These are phyloP conservation scores for Halcyon leucocephala DNA, from an alignment of 2,797 vertebrate species.

Conservation along the genomic window DNA sequence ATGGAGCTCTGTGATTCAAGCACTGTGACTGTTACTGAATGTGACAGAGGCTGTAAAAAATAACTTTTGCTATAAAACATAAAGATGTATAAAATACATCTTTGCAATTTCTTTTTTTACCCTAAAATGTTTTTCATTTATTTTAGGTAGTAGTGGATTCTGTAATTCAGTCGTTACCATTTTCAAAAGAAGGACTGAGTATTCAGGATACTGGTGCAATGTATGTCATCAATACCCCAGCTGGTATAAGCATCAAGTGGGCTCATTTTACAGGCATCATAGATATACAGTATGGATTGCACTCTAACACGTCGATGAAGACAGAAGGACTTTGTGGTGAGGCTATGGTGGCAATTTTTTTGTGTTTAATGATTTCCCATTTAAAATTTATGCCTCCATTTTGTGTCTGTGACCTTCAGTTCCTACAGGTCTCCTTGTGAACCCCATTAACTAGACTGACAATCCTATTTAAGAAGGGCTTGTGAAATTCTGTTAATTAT, in stretches of 20 bases:
- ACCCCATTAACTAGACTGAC: not conserved
- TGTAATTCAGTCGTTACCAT: slow-evolving; percentile 86
- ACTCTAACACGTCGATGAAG: slow-evolving; percentile 81
- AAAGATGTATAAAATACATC: not conserved
- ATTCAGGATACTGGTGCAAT: slow-evolving; percentile 96
- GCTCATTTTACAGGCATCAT: slow-evolving; percentile 96
- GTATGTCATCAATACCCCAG: slow-evolving; percentile 92
- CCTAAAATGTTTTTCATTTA: slow-evolving; percentile 4
- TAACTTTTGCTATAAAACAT: not conserved
- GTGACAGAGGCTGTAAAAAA: not conserved
- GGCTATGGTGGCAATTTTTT: slow-evolving; percentile 32
- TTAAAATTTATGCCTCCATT: not conserved
- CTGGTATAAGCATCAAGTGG: slow-evolving; percentile 93
- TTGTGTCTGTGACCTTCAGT: not conserved
- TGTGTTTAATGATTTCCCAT: not conserved
- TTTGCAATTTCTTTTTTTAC: not conserved
- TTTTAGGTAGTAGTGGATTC: slow-evolving; percentile 92
- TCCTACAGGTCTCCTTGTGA: not conserved
- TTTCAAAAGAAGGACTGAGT: slow-evolving; percentile 86
- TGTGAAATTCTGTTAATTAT: not conserved
- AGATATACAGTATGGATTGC: slow-evolving; percentile 89
- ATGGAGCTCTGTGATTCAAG: not conserved
- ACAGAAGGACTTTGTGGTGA: slow-evolving; percentile 96
- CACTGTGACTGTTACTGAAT: not conserved
- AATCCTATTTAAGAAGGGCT: not conserved